Conservation (phyloP, 2,888 invertebrate species). For the Eupithecia pulchellata region DNA sequence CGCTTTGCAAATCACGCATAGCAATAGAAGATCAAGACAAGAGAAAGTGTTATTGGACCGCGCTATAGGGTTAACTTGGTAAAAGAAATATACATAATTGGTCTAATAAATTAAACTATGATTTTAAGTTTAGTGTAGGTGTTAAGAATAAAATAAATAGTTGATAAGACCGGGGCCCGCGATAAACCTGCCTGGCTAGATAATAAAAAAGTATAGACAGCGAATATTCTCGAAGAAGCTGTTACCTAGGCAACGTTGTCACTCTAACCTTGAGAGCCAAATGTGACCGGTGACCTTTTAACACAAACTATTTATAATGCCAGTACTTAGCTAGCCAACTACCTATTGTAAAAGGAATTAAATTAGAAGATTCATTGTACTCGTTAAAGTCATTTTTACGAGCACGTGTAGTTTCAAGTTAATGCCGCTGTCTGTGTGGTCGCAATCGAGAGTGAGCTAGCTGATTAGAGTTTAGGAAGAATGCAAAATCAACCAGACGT, state of each 20-base stretch:
- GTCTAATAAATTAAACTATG: too few species aligned
- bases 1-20: constrained; percentile 27
- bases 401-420: constrained; percentile 8
- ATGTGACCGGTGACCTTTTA: constrained; percentile 26
- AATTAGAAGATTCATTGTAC: not conserved
- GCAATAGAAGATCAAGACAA: constrained; percentile 9
- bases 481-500: not conserved
- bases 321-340: not conserved
- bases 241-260: constrained; percentile 55
- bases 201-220: constrained; percentile 12
- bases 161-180: constrained; percentile 11
- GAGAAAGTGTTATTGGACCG: not conserved
- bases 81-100: not conserved
- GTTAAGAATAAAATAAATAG: not conserved
- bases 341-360: not conserved
- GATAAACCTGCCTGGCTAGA: constrained; percentile 24
- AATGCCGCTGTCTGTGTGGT: not conserved
- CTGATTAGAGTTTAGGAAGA: not conserved
- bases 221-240: constrained; percentile 25
- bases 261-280: constrained; percentile 20
- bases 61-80: not conserved
- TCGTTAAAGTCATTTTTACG: not conserved
- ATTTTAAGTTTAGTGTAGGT: not conserved
- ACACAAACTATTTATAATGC: constrained; percentile 20
- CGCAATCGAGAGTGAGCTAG: not conserved